These are phyloP conservation scores for Eudemis profundana DNA, from an alignment of 2,888 invertebrate species.

Conservation along the genomic window DNA sequence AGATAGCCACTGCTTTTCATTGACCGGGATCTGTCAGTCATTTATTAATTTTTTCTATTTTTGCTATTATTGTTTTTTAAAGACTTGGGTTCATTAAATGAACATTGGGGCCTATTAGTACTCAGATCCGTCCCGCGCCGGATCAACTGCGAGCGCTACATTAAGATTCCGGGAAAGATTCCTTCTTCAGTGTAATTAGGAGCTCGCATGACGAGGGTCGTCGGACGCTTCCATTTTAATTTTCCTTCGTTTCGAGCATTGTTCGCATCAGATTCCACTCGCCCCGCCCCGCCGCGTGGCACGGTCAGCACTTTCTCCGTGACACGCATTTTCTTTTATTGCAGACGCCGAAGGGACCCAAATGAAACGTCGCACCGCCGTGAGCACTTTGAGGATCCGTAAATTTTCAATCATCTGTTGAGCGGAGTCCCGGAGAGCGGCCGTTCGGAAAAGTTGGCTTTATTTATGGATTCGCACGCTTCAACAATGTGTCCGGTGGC, in stretches of 20 bases:
- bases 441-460: conserved; percentile 8
- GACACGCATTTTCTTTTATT: conserved; percentile 6
- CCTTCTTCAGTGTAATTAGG: conserved; percentile 23
- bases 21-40: too few species aligned
- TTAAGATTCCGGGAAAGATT: conserved; percentile 25
- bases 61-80: too few species aligned
- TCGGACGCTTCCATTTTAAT: conserved; percentile 23
- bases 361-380: not conserved
- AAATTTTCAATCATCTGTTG: conserved; percentile 6
- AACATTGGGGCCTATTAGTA: too few species aligned
- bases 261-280: conserved; percentile 1
- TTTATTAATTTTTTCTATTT: too few species aligned
- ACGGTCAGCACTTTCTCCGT: conserved; percentile 5
- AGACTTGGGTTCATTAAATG: not conserved
- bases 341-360: not conserved
- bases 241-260: conserved; percentile 16
- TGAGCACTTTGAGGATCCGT: not conserved
- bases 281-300: not conserved
- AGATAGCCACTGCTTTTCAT: too few species aligned
- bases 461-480: conserved; percentile 30
- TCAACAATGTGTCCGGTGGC: conserved; percentile 21
- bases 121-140: too few species aligned
- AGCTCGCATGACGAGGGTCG: conserved; percentile 36
- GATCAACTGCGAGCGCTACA: conserved; percentile 1
- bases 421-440: conserved; percentile 4